Base-by-base conservation (phyloP, 2,113 vertebrate species). In the Clarias magur region DNA sequence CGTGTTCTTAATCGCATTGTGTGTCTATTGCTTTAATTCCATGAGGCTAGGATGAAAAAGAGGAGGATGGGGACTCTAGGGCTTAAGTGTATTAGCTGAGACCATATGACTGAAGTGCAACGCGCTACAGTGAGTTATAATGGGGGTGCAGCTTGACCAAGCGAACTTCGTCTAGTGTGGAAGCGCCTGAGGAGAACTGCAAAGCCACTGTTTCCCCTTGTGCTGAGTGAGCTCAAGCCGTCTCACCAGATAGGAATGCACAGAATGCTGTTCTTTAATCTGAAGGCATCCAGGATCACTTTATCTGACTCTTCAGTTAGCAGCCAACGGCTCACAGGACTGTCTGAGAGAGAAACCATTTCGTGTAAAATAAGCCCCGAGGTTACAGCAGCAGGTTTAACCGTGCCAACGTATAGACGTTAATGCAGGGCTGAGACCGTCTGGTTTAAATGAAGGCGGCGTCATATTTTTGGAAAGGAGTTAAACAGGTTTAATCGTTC, bases 191-290 rank as follows among this genome's bases (percentile, higher is more conserved):
- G 84, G 72, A 63, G 48, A 78, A n/a, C 79, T 78, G 67, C 82
- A 81, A 48, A 78, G 72, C 62, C 57, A 82, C 83, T 87, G 59
- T 72, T 83, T 78, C 80, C 30, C 84, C 87, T 86, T 59, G 76
- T 78, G 87, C 78, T 87, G 78, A 85, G 82, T 73, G 82, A 48
- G 87, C 85, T 85, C 42, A 76, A 17, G 48, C 48, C 75, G 65
- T 95, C 96, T 96, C 96, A 97, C 94, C 95, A 95, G 94, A 89
- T 94, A 96, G 96, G 97, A 98, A 98, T 97, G 96, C 95, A 91
- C 92, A 97, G 96, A 97, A 98, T 97, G 96, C 96, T 96, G 95
- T 96, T 96, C 95, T 96, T 97, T 97, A 95, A 97, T 97, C 96
- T 96, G 93, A 92, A 95, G 94, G 95, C 94, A 95, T 94, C 95